phyloP scores from a whole-genome alignment of 2,888 invertebrate species.

The Herminia tarsipennalis region DNA sequence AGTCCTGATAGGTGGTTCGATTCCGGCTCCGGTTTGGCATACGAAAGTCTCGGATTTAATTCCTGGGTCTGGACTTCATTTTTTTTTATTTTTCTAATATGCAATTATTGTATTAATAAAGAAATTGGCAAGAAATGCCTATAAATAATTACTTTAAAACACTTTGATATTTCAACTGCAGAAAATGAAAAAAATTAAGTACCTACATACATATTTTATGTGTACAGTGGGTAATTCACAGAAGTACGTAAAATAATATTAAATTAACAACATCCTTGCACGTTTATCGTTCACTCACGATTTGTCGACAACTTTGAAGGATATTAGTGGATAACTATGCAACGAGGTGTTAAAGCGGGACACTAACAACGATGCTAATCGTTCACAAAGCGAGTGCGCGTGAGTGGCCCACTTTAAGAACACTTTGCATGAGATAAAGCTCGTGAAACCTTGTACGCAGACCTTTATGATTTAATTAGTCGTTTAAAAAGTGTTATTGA shows the following conservation, averaged over 20 bases:
- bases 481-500: slow-evolving; percentile 6
- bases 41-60: no score
- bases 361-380: slow-evolving; percentile 64
- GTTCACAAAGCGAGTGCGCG: slow-evolving; percentile 59
- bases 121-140: no score
- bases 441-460: slow-evolving; percentile 24
- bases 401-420: slow-evolving; percentile 37
- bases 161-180: no score
- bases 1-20: no score
- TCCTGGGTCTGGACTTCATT: no score
- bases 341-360: slow-evolving; percentile 31
- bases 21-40: no score
- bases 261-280: slow-evolving; percentile 12
- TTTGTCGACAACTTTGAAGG: slow-evolving; percentile 2
- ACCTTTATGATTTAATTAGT: slow-evolving; percentile 10
- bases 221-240: slow-evolving; percentile 10
- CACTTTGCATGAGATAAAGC: slow-evolving; percentile 42
- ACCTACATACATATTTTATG: no score
- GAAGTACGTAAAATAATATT: slow-evolving; percentile 10
- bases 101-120: no score
- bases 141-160: no score
- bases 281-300: slow-evolving; percentile 41
- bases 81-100: no score
- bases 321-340: slow-evolving; percentile 12
- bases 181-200: no score